Base-by-base conservation (phyloP, 1,140 invertebrate genomes). In the Drosophila pruinosa region DNA sequence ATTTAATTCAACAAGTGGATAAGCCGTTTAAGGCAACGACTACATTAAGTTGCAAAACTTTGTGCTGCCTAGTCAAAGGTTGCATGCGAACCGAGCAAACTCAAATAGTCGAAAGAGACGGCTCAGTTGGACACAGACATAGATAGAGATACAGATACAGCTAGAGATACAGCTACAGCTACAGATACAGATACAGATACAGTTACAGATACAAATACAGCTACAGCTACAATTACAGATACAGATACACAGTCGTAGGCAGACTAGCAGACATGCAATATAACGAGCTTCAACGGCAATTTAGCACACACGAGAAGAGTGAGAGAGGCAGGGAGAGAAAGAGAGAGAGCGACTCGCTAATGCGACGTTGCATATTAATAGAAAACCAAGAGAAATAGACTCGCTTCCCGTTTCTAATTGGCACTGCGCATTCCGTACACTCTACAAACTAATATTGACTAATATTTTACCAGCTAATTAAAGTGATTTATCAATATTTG, bases 1-100 rank as follows among this genome's bases (percentile, higher is more conserved):
- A 78, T 72, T 70, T 72, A 72, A 71, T 75, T 75, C 81, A 85
- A 85, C 80, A 86, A 85, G 80, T 85, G 75, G 58, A 47, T 43
- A 65, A 28, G 21, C 26, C 75, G 62, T 70, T 80, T 81, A 76
- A 80, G 63, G 68, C 63, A 76, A 59, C 68, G 68, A 72, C 54
- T 39, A 43, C 34, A 56, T 64, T 21, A 78, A 72, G 53, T 81
- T 48, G 39, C 41, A 39, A 64, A 75, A 59, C 48, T 75, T 54
- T 54, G 6, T 62, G 38, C 45, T 31, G 31, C 5, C 45, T 56
- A 50, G 45, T 45, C 31, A 56, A 64, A 50, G 21, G 50, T 19
- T 54, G 24, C 68, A 75, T 72, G 61, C 68, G 45, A 75, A 53
- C 53, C 24, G 34, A 75, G 21, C 36, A 52, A 65, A 72, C 68